Evolutionary conservation across 2,888 invertebrate species (phyloP), one percentile per base, ranked within the genome.

Genomic region (Fissipunctia ypsillon): DNA sequence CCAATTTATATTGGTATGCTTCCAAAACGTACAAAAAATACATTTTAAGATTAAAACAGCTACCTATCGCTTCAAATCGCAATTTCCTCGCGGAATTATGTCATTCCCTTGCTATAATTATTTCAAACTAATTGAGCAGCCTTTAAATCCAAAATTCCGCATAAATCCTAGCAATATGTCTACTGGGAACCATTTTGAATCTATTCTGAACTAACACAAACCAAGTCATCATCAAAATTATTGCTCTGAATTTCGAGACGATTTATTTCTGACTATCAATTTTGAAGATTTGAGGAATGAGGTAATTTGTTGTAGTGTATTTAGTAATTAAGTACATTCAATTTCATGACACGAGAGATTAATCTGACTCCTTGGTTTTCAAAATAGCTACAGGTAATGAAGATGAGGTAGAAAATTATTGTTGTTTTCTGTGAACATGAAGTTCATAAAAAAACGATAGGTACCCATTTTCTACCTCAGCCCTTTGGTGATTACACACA

Each of bases 211-310:
- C 66, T 22, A 59, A 50, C 50, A 31, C 5, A 38, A 22, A 41
- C 38, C 19, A 64, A 31, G 48, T 6, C 6, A 60, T 31, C 2
- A 38, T 31, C 6, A 38, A 19, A 77, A 56, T 78, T 31, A 78
- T 41, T 43, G 25, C 16, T 19, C 10, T n/a, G 25, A 6, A 38
- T 75, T 64, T 35, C 1, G n/a, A 28, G 4, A 63, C 10, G 19
- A 45, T 56, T 41, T 25, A 41, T 68, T 56, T 5, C 16, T 5
- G 12, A 16, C 14, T 31, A n/a, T 28, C 2, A 75, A 14, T 72
- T 61, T 31, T 35, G 12, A 9, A 43, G 12, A 25, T 54, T 54
- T 3, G 9, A 14, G 3, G 4, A 45, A 45, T 38, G 22, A 16
- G 7, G 10, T 35, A 45, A 19, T 28, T 10, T 16, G 5, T 28